These are phyloP conservation scores for Troglohyphantes excavatus DNA, from an alignment of 2,888 invertebrate species.

Conservation along the genomic window DNA sequence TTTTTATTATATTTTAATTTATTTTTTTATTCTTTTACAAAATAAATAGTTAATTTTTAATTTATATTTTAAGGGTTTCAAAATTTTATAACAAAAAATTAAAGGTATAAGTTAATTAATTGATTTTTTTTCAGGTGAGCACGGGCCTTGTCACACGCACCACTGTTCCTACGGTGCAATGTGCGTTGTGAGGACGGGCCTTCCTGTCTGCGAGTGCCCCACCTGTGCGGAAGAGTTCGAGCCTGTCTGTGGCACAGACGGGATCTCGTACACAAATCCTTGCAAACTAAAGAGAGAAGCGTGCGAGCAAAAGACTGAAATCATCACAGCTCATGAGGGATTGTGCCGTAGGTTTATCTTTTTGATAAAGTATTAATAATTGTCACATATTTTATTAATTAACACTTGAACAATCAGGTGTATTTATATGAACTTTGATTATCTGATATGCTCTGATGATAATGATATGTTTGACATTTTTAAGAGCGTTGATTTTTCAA, in stretches of 20 bases:
- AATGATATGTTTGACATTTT: too few relatives aligned
- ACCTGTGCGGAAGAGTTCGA: constrained; percentile 92
- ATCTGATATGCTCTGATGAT: too few relatives aligned
- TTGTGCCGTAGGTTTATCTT: constrained; percentile 89
- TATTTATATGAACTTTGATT: too few relatives aligned
- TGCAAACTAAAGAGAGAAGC: constrained; percentile 91
- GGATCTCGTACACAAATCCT: constrained; percentile 86
- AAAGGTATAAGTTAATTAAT: too few relatives aligned
- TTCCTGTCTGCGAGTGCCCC: constrained; percentile 92
- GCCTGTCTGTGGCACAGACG: constrained; percentile 89
- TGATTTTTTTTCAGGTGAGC: constrained; percentile 80
- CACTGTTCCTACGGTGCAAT: constrained; percentile 90
- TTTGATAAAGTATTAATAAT: background rate
- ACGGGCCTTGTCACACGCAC: constrained; percentile 84
- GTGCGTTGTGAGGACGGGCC: constrained; percentile 87
- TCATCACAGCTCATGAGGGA: constrained; percentile 90
- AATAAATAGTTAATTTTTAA: too few relatives aligned
- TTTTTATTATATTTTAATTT: too few relatives aligned
- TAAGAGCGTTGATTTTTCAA: too few relatives aligned
- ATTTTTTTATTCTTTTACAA: too few relatives aligned
- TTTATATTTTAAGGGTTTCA: too few relatives aligned
- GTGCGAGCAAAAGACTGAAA: constrained; percentile 89
- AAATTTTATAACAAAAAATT: too few relatives aligned
- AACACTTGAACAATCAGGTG: too few relatives aligned
- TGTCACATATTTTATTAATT: too few relatives aligned